A percentile compares a stretch with the other conserved stretches of the same genome.
These are phyloP conservation scores for Tupaia chinensis DNA, from an alignment of 2,113 vertebrate genomes.

Conservation along the genomic window DNA sequence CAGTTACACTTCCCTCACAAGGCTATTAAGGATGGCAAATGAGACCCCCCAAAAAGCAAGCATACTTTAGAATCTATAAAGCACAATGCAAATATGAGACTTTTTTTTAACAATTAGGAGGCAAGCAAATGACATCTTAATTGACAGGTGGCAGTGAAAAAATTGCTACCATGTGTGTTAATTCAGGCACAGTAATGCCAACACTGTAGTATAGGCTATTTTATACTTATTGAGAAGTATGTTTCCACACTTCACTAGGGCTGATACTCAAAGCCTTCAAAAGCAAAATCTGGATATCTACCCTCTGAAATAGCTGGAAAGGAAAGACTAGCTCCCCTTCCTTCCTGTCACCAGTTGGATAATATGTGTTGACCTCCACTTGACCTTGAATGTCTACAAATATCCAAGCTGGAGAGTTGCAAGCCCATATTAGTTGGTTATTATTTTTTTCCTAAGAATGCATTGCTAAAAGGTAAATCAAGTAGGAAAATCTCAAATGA, in stretches of 20 bases:
- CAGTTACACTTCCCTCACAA: slow-evolving; percentile 33
- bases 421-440: neutral
- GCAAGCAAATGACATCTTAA: neutral
- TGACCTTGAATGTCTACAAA: neutral
- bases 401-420: neutral
- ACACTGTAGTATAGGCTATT: neutral
- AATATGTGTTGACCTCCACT: neutral
- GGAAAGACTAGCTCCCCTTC: slow-evolving; percentile 10
- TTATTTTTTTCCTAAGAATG: neutral
- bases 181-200: neutral
- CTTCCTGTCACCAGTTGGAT: neutral
- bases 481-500: neutral
- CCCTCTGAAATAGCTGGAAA: neutral
- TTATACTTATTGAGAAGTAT: slow-evolving; percentile 35
- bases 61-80: slow-evolving; percentile 45
- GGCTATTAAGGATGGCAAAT: slow-evolving; percentile 1
- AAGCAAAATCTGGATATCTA: neutral
- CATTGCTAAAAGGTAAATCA: neutral
- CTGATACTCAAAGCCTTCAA: neutral
- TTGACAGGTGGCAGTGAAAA: neutral
- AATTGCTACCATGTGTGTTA: slow-evolving; percentile 32
- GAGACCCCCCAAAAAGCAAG: neutral
- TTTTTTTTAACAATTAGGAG: neutral
- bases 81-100: neutral
- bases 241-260: neutral